phyloP scores from a whole-genome alignment of 2,888 invertebrate genomes.

The Lasioglossum leucozonium region DNA sequence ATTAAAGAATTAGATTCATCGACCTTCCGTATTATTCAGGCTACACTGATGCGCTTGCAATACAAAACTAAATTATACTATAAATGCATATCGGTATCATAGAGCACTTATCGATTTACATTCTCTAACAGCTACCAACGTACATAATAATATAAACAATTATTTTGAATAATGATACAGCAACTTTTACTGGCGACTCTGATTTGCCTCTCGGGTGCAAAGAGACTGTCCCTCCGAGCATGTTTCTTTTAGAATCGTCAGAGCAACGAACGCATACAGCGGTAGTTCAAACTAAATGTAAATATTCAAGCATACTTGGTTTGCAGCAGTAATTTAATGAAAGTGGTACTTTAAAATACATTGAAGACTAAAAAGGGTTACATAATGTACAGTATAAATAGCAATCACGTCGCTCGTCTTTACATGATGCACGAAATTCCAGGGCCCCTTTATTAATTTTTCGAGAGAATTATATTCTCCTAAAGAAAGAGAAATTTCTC shows the following conservation, averaged over 20 bases:
- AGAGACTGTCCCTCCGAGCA: background rate
- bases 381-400: background rate
- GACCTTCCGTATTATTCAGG: too few species aligned
- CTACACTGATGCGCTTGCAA: too few species aligned
- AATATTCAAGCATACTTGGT: background rate
- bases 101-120: too few species aligned
- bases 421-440: background rate
- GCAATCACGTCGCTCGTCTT: background rate
- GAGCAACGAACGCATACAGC: background rate
- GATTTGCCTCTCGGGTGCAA: too few species aligned
- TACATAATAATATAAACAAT: too few species aligned
- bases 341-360: background rate
- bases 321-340: background rate
- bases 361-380: background rate
- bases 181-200: too few species aligned
- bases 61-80: too few species aligned
- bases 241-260: background rate
- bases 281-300: background rate
- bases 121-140: too few species aligned
- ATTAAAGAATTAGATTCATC: too few species aligned
- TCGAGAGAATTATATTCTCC: background rate
- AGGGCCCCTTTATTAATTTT: background rate
- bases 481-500: too few species aligned
- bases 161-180: too few species aligned
- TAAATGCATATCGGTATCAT: too few species aligned